Evolutionary conservation across 53 echinoderm and acorn worm species (phyloP).

Genomic region (Temnopleurus reevesii): DNA sequence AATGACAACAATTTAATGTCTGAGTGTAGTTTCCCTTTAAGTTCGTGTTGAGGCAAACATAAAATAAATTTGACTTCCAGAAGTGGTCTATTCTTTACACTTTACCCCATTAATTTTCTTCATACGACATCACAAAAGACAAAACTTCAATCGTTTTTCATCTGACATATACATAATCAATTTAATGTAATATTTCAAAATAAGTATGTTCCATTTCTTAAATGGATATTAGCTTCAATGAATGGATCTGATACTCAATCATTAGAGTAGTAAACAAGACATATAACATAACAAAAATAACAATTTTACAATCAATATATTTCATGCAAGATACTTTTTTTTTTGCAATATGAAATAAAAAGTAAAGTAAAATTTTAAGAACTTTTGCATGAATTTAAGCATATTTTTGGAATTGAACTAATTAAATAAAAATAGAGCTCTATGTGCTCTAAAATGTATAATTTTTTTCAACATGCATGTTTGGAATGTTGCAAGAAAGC

Average conservation of each 20-base stretch:
- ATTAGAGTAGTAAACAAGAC: not conserved
- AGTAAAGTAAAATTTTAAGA: not conserved
- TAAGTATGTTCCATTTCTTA: constrained; percentile 47
- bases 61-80: too few species aligned
- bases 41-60: too few species aligned
- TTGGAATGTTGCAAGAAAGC: too few species aligned
- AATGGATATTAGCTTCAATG: constrained; percentile 23
- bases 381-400: not conserved
- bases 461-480: too few species aligned
- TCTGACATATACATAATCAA: constrained; percentile 54
- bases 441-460: too few species aligned
- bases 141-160: not conserved
- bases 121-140: too few species aligned
- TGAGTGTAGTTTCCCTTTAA: too few species aligned
- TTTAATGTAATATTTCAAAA: constrained; percentile 53
- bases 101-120: too few species aligned
- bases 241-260: constrained; percentile 10
- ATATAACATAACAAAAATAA: not conserved
- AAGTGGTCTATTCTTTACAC: too few species aligned
- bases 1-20: too few species aligned
- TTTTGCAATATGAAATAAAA: not conserved
- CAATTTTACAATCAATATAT: constrained; percentile 1
- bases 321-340: constrained; percentile 17
- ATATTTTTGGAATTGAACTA: not conserved
- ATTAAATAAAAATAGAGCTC: constrained; percentile 19